phyloP scores from a whole-genome alignment of 37 sponge, comb jelly and placozoan genomes.

The Petrosia ficiformis region DNA sequence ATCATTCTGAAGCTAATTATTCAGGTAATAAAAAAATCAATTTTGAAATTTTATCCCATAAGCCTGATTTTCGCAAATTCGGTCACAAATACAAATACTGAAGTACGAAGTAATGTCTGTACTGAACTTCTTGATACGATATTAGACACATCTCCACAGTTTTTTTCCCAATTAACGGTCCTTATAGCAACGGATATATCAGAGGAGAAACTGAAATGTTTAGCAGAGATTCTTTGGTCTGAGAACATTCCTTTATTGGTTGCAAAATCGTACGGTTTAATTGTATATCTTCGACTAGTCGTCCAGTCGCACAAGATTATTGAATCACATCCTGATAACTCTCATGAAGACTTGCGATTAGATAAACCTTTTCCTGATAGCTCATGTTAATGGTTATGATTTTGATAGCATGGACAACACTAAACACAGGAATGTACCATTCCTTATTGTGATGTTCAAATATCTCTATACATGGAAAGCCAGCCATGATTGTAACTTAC shows the following conservation, averaged over 20 bases:
- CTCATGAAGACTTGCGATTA: conserved; percentile 81
- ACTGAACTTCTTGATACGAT: conserved; percentile 47
- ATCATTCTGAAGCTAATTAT: too few species aligned
- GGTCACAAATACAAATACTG: conserved; percentile 73
- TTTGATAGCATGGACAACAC: conserved; percentile 57
- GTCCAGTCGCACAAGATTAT: conserved; percentile 65
- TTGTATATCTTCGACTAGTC: conserved; percentile 74
- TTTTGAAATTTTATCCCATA: too few species aligned
- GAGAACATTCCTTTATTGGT: conserved; percentile 69
- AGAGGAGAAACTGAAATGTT: conserved; percentile 18
- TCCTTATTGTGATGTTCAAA: conserved; percentile 73
- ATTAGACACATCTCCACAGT: conserved; percentile 27
- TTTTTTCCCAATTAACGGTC: conserved; percentile 66
- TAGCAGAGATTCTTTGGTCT: conserved; percentile 64
- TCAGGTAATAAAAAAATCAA: too few species aligned
- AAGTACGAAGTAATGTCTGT: conserved; percentile 67
- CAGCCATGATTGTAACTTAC: conserved; percentile 70
- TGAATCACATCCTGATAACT: conserved; percentile 93
- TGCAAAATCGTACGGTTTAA: conserved; percentile 61
- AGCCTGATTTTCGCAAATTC: conserved; percentile 32
- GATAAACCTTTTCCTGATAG: conserved; percentile 86
- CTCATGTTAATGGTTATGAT: conserved; percentile 51
- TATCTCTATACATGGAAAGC: conserved; percentile 75
- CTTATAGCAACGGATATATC: conserved; percentile 73
- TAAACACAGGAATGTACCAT: conserved; percentile 85